Conservation (phyloP, 2,113 vertebrate species). For the Alexandromys fortis region DNA sequence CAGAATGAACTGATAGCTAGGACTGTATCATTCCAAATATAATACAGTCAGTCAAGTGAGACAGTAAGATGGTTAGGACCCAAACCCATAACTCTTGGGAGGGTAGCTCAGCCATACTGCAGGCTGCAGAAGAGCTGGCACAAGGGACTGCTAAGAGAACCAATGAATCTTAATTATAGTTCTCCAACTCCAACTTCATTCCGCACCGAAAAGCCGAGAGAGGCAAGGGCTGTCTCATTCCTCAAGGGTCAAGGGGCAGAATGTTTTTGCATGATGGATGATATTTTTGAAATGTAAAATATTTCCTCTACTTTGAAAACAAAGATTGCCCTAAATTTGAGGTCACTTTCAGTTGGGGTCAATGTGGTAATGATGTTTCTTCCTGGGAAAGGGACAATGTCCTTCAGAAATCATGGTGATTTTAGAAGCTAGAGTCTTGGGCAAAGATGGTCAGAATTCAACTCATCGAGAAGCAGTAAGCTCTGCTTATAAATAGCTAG, state of each 20-base stretch:
- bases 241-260: slow-evolving; percentile 61
- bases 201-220: slow-evolving; percentile 10
- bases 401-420: slow-evolving; percentile 50
- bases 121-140: background rate
- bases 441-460: slow-evolving; percentile 45
- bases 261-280: slow-evolving; percentile 57
- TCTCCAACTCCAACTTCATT: slow-evolving; percentile 30
- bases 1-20: slow-evolving; percentile 13
- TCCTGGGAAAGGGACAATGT: slow-evolving; percentile 50
- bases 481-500: slow-evolving; percentile 39
- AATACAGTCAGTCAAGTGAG: background rate
- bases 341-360: slow-evolving; percentile 36
- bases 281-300: slow-evolving; percentile 65
- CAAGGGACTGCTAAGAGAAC: slow-evolving; percentile 37
- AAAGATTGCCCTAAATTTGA: slow-evolving; percentile 52
- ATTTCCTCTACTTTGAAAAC: slow-evolving; percentile 61
- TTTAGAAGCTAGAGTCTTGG: slow-evolving; percentile 21
- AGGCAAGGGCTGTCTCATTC: slow-evolving; percentile 35
- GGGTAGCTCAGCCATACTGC: background rate
- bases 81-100: slow-evolving; percentile 27
- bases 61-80: background rate
- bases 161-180: slow-evolving; percentile 40
- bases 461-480: background rate
- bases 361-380: slow-evolving; percentile 13
- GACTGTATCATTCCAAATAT: background rate